A percentile compares a stretch with the other conserved stretches of the same genome.
phyloP scores from a whole-genome alignment of 2,797 vertebrate genomes.

The Okamejei kenojei region DNA sequence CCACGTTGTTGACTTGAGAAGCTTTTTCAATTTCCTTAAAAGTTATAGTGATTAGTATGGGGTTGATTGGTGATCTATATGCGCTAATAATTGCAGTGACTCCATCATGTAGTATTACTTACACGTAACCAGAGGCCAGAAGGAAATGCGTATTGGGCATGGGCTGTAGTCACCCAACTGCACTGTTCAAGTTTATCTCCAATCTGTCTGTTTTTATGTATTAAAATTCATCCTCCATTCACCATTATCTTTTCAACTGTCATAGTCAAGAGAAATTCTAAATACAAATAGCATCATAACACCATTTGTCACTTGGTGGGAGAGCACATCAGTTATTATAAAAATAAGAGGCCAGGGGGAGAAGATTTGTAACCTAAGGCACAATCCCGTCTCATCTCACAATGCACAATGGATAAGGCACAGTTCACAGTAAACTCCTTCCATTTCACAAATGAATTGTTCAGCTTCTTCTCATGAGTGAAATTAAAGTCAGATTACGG shows the following conservation, averaged over 20 bases:
- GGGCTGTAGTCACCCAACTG: too few relatives aligned
- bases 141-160: too few relatives aligned
- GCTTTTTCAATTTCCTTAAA: too few relatives aligned
- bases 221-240: not conserved
- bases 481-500: not conserved
- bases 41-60: too few relatives aligned
- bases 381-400: constrained; percentile 5
- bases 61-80: too few relatives aligned
- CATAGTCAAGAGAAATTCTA: not conserved
- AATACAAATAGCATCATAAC: not conserved
- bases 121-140: too few relatives aligned
- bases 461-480: constrained; percentile 10
- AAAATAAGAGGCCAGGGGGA: not conserved
- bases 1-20: too few relatives aligned
- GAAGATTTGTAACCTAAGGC: constrained; percentile 1
- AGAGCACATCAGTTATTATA: constrained; percentile 10
- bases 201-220: not conserved
- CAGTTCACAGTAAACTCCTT: not conserved
- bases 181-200: not conserved
- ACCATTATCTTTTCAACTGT: not conserved
- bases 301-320: not conserved
- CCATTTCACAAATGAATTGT: constrained; percentile 14
- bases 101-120: too few relatives aligned
- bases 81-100: too few relatives aligned
- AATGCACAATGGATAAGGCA: not conserved